Evolutionary conservation across 2,888 invertebrate species (phyloP).

Genomic region (Athrips mouffetella): DNA sequence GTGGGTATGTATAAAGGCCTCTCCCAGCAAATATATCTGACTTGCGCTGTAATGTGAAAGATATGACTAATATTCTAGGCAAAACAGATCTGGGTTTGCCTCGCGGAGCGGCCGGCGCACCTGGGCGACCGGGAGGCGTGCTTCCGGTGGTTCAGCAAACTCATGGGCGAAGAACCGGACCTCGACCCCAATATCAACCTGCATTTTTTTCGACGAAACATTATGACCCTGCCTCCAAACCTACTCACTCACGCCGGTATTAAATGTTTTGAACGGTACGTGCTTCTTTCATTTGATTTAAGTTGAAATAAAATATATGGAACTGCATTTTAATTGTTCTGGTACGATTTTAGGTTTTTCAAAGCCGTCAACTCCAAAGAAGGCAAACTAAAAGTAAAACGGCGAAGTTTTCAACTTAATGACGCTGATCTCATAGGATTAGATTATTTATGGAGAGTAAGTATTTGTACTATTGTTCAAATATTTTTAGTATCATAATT

Average conservation of each 20-base stretch:
- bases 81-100: slow-evolving; percentile 97
- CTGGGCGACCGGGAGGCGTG: slow-evolving; percentile 96
- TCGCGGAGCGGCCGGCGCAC: slow-evolving; percentile 96
- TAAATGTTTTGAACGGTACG: slow-evolving; percentile 86
- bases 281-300: slow-evolving; percentile 17
- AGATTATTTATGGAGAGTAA: slow-evolving; percentile 96
- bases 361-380: slow-evolving; percentile 97
- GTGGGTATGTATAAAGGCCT: no score
- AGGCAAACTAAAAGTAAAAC: slow-evolving; percentile 91
- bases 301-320: not conserved
- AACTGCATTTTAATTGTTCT: not conserved
- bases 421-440: slow-evolving; percentile 96
- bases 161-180: slow-evolving; percentile 98
- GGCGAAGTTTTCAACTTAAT: slow-evolving; percentile 91
- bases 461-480: slow-evolving; percentile 35
- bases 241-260: slow-evolving; percentile 96
- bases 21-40: not conserved
- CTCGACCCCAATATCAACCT: slow-evolving; percentile 96
- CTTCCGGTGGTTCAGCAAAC: slow-evolving; percentile 98
- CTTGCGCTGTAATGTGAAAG: not conserved
- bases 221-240: slow-evolving; percentile 93
- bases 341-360: slow-evolving; percentile 83
- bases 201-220: slow-evolving; percentile 97
- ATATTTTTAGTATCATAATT: not conserved
- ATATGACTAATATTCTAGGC: slow-evolving; percentile 77